phyloP scores from a whole-genome alignment of 2,797 vertebrate species.

The Mergus octosetaceus region DNA sequence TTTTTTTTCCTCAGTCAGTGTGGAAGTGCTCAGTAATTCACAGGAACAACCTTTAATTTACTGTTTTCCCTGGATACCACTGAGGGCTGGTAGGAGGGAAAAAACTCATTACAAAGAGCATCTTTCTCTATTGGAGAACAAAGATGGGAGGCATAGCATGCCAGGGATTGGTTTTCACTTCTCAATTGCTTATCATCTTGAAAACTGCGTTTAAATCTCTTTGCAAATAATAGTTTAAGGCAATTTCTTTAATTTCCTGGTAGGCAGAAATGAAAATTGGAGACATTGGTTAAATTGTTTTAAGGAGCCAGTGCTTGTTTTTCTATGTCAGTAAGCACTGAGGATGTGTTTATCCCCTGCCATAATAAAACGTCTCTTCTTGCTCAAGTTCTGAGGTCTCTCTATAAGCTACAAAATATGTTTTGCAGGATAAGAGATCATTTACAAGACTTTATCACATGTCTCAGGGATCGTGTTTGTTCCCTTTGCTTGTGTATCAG shows the following conservation, averaged over 20 bases:
- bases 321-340: neutral
- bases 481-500: neutral
- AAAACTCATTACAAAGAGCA: slow-evolving; percentile 55
- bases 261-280: neutral
- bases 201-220: slow-evolving; percentile 7
- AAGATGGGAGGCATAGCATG: neutral
- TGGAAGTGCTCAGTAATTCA: slow-evolving; percentile 72
- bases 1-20: slow-evolving; percentile 9
- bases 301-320: neutral
- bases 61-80: slow-evolving; percentile 55
- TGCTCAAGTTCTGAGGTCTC: neutral
- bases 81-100: slow-evolving; percentile 33
- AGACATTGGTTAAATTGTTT: neutral
- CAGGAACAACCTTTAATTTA: slow-evolving; percentile 68
- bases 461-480: neutral
- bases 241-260: neutral
- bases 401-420: neutral
- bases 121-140: slow-evolving; percentile 2
- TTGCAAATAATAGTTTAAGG: neutral
- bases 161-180: slow-evolving; percentile 3
- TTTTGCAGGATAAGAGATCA: neutral
- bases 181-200: neutral
- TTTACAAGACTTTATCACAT: neutral
- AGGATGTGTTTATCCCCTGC: neutral
- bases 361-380: neutral